These are phyloP conservation scores for Drosophila leonis DNA, from an alignment of 2,888 invertebrate species.

Conservation along the genomic window DNA sequence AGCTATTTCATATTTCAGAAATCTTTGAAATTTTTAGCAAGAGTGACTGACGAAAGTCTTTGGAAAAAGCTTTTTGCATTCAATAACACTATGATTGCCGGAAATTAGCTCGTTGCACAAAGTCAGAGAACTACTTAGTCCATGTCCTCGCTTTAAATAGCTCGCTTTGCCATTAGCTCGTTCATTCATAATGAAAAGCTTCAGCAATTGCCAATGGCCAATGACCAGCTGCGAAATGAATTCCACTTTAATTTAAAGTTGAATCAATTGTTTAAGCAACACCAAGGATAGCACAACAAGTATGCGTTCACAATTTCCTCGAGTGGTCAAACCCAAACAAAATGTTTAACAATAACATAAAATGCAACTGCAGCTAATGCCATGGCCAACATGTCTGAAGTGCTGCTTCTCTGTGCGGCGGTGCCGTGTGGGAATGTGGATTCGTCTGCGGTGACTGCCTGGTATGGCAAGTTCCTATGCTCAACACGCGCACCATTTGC, in stretches of 20 bases:
- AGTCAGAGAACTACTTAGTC: conserved; percentile 35
- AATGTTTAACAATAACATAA: conserved; percentile 47
- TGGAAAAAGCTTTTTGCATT: not conserved
- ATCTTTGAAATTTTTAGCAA: conserved; percentile 36
- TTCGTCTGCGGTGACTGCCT: conserved; percentile 16
- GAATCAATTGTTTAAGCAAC: conserved; percentile 23
- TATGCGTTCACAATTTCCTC: conserved; percentile 21
- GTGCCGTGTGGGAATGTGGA: conserved; percentile 9
- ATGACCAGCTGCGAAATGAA: conserved; percentile 16
- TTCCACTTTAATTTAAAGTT: conserved; percentile 48
- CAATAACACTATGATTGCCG: conserved; percentile 29
- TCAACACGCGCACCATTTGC: conserved; percentile 50
- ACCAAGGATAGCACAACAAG: conserved; percentile 32
- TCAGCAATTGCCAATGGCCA: not conserved
- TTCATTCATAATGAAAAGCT: not conserved
- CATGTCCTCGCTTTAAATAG: conserved; percentile 13
- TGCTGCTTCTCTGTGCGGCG: conserved; percentile 1
- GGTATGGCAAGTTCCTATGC: conserved; percentile 11
- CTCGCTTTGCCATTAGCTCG: not conserved
- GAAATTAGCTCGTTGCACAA: conserved; percentile 57
- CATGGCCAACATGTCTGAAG: conserved; percentile 11
- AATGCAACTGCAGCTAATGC: conserved; percentile 31
- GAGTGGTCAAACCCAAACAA: conserved; percentile 40
- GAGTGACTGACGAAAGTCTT: too few relatives aligned
- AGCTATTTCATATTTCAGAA: conserved; percentile 9